Conservation (phyloP, 2,797 vertebrate species). For the Sarcophilus harrisii region DNA sequence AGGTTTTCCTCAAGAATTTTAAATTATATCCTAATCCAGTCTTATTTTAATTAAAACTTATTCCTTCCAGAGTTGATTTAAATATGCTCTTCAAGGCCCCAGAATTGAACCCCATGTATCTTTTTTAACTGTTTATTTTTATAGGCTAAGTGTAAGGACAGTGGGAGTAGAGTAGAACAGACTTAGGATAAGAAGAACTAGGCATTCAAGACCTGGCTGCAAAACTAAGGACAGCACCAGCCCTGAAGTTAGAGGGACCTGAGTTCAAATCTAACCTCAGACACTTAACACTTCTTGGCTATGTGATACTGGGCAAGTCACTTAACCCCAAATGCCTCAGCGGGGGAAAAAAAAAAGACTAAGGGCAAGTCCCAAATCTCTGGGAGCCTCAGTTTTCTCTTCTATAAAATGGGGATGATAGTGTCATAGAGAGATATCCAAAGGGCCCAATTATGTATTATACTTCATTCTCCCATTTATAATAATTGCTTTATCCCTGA, state of each 20-base stretch:
- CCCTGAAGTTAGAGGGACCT: no score
- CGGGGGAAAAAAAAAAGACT: not conserved
- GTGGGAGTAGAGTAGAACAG: not conserved
- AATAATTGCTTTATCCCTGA: not conserved
- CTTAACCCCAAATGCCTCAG: no score
- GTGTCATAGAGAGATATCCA: not conserved
- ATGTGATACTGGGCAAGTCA: no score
- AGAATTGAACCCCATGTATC: not conserved
- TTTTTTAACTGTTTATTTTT: not conserved
- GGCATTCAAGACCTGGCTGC: not conserved
- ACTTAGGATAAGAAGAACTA: not conserved
- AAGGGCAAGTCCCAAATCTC: not conserved
- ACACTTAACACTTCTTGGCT: no score
- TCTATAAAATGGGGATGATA: not conserved
- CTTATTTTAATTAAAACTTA: not conserved
- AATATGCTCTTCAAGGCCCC: not conserved
- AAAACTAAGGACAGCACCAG: not conserved
- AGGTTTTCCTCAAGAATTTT: fast-evolving
- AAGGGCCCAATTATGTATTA: not conserved
- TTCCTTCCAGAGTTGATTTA: constrained; percentile 3
- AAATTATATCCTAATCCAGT: fast-evolving
- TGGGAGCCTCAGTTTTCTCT: not conserved
- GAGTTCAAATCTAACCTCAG: no score
- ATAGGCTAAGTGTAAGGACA: not conserved
- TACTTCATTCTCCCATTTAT: not conserved